Evolutionary conservation across 2,888 invertebrate genomes (phyloP).

Genomic region (Scaptodrosophila latifasciaeformis): DNA sequence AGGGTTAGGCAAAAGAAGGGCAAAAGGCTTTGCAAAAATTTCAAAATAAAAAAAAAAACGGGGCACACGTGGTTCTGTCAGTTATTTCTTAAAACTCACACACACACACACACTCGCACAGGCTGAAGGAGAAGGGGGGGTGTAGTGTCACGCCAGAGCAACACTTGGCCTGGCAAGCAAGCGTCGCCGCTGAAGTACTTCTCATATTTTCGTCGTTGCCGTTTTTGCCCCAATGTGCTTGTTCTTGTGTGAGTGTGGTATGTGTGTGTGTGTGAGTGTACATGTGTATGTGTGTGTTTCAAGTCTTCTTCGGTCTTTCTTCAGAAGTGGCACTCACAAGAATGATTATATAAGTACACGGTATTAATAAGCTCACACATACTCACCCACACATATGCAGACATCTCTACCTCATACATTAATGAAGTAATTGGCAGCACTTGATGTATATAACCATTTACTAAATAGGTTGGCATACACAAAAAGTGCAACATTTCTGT

Average conservation of each 20-base stretch:
- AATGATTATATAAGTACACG: conserved; percentile 1
- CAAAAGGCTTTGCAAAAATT: no score
- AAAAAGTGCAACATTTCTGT: neutral
- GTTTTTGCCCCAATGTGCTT: neutral
- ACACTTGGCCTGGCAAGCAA: conserved; percentile 33
- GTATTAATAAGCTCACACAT: conserved; percentile 66
- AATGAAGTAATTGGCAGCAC: conserved; percentile 70
- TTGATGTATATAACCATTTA: conserved; percentile 30
- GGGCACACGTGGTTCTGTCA: neutral
- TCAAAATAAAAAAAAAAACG: no score
- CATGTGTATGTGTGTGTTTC: conserved; percentile 19
- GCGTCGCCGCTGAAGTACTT: conserved; percentile 33
- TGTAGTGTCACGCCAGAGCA: neutral
- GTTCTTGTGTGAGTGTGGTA: neutral
- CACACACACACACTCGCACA: neutral
- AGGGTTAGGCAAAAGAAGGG: conserved; percentile 1
- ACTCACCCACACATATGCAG: conserved; percentile 69
- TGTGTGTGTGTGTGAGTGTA: conserved; percentile 17
- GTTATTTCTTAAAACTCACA: conserved; percentile 3
- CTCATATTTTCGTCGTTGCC: neutral
- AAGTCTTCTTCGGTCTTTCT: conserved; percentile 54
- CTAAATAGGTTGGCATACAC: neutral
- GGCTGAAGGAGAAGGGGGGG: no score
- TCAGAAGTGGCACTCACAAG: conserved; percentile 48
- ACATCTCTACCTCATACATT: conserved; percentile 68